Percentiles rank a stretch among this genome's conserved stretches.
Evolutionary conservation across 2,888 invertebrate genomes (phyloP).

Genomic region (Acleris cristana): DNA sequence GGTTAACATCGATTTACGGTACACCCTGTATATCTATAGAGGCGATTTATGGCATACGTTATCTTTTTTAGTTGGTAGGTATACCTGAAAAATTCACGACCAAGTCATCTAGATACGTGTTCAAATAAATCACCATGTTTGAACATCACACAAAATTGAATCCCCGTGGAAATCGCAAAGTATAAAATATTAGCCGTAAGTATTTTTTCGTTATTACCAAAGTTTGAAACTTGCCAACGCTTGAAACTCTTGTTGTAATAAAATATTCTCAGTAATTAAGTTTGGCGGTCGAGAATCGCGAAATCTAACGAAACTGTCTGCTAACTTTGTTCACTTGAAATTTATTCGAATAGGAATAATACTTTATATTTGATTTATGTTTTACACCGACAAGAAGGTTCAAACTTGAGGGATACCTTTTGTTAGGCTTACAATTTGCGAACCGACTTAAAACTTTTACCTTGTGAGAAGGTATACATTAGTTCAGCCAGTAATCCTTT

Average conservation of each 20-base stretch:
- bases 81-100: too few species aligned
- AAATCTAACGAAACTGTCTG: conserved; percentile 22
- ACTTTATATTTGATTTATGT: conserved; percentile 11
- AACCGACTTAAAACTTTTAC: too few species aligned
- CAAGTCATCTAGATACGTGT: too few species aligned
- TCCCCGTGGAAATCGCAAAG: not conserved
- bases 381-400: not conserved
- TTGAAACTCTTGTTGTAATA: conserved; percentile 24
- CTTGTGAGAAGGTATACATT: too few species aligned
- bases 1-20: too few species aligned
- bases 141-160: not conserved
- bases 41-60: too few species aligned
- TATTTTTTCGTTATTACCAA: conserved; percentile 28
- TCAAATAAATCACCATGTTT: not conserved
- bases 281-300: conserved; percentile 18
- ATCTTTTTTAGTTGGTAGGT: too few species aligned
- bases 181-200: conserved; percentile 8
- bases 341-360: conserved; percentile 14
- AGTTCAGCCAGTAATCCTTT: too few species aligned
- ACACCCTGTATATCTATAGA: too few species aligned
- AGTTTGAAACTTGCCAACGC: conserved; percentile 16
- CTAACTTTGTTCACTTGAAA: conserved; percentile 14
- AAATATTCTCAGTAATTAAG: conserved; percentile 33
- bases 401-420: not conserved
- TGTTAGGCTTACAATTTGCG: too few species aligned